Percentiles rank a stretch among this genome's conserved stretches.
Conservation (phyloP, 2,888 invertebrate genomes). For the Bimastos eiseni region DNA sequence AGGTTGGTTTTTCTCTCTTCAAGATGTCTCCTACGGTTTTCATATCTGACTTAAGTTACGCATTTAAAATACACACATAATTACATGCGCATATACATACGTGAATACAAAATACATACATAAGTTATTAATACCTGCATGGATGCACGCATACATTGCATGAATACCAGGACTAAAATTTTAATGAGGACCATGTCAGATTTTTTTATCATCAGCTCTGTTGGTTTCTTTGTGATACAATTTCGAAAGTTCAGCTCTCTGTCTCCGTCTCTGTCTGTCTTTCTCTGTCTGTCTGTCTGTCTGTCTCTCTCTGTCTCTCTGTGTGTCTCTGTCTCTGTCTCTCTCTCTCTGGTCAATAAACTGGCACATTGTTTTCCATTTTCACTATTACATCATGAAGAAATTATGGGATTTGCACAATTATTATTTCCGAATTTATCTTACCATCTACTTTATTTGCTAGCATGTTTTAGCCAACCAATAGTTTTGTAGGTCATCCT, state of each 20-base stretch:
- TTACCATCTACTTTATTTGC: background rate
- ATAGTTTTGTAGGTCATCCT: background rate
- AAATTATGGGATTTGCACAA: background rate
- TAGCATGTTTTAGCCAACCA: background rate
- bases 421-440: background rate
- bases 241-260: background rate
- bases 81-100: no score
- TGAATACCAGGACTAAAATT: no score
- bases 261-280: conserved; percentile 40
- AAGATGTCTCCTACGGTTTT: background rate
- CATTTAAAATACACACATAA: no score
- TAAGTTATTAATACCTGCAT: no score
- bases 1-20: conserved; percentile 43
- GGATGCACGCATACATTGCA: no score
- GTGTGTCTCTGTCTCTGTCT: background rate
- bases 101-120: no score
- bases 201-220: no score
- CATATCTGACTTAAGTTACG: background rate
- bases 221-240: no score
- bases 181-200: no score
- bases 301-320: no score
- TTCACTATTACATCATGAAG: background rate
- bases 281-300: background rate
- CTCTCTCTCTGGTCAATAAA: no score
- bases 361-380: background rate